phyloP scores from a whole-genome alignment of 1,140 invertebrate species.

The Conus betulinus region DNA sequence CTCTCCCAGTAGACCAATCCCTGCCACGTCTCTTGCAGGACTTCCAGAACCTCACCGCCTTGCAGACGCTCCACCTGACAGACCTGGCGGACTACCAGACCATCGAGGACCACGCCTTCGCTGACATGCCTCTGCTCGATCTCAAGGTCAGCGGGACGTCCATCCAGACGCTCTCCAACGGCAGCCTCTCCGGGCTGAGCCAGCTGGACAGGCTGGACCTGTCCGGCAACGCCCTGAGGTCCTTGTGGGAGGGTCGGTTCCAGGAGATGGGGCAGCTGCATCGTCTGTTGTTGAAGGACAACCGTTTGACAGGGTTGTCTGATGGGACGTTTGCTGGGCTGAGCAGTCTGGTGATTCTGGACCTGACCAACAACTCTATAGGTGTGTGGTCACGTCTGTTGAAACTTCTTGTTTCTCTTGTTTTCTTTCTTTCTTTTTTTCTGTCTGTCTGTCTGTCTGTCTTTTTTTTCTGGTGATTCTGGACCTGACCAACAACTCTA shows the following conservation, averaged over 20 bases:
- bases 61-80: background rate
- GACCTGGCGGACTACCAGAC: background rate
- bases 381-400: background rate
- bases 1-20: no score
- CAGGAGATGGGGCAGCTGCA: slow-evolving; percentile 39
- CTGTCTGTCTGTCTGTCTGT: no score
- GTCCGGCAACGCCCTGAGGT: slow-evolving; percentile 43
- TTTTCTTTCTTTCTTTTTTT: no score
- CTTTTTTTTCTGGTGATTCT: slow-evolving; percentile 41
- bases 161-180: background rate
- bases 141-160: background rate
- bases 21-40: no score
- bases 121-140: background rate
- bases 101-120: background rate
- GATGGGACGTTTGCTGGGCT: slow-evolving; percentile 41
- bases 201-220: slow-evolving; percentile 44
- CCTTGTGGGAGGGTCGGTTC: slow-evolving; percentile 37
- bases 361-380: slow-evolving; percentile 50
- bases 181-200: background rate
- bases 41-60: background rate
- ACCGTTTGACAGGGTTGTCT: slow-evolving; percentile 31
- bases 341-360: slow-evolving; percentile 36
- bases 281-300: slow-evolving; percentile 42
- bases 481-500: slow-evolving; percentile 51
- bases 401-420: no score